Conservation (phyloP, 1,140 invertebrate species). For the Drosophila bocki region DNA sequence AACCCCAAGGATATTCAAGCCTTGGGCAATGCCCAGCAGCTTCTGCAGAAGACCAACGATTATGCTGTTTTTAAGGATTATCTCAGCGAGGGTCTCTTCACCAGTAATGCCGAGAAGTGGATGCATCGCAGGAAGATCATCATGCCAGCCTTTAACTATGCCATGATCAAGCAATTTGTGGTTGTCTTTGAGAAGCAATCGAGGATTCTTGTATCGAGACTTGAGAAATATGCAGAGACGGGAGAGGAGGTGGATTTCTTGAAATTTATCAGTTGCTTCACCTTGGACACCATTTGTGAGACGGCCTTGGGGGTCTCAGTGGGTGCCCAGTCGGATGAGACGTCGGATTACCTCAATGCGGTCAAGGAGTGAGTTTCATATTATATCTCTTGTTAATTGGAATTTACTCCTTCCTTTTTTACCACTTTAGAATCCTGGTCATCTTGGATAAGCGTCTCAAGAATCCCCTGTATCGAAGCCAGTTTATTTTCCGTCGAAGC, state of each 20-base stretch:
- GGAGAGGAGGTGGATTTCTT: constrained; percentile 52
- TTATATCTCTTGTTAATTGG: too few relatives aligned
- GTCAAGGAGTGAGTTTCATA: constrained; percentile 58
- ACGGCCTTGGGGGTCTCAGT: constrained; percentile 57
- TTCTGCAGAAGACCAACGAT: constrained; percentile 86
- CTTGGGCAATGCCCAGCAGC: constrained; percentile 58
- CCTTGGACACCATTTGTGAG: constrained; percentile 68
- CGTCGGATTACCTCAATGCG: constrained; percentile 57
- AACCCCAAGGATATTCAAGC: constrained; percentile 75
- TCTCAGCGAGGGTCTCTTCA: constrained; percentile 89
- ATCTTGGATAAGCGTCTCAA: constrained; percentile 53
- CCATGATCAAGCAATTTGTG: constrained; percentile 86
- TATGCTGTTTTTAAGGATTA: constrained; percentile 88
- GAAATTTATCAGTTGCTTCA: constrained; percentile 50
- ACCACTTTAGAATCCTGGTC: constrained; percentile 43
- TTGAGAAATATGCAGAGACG: constrained; percentile 11
- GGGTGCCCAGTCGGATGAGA: constrained; percentile 46
- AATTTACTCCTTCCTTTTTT: too few relatives aligned
- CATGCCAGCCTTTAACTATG: constrained; percentile 95
- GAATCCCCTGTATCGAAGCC: constrained; percentile 51
- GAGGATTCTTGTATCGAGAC: constrained; percentile 38
- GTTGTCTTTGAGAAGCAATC: constrained; percentile 55
- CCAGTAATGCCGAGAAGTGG: constrained; percentile 91
- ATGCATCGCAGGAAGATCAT: constrained; percentile 90
- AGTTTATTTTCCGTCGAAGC: constrained; percentile 26